Base-by-base conservation (phyloP, 2,113 vertebrate genomes). In the Galeopterus variegatus region DNA sequence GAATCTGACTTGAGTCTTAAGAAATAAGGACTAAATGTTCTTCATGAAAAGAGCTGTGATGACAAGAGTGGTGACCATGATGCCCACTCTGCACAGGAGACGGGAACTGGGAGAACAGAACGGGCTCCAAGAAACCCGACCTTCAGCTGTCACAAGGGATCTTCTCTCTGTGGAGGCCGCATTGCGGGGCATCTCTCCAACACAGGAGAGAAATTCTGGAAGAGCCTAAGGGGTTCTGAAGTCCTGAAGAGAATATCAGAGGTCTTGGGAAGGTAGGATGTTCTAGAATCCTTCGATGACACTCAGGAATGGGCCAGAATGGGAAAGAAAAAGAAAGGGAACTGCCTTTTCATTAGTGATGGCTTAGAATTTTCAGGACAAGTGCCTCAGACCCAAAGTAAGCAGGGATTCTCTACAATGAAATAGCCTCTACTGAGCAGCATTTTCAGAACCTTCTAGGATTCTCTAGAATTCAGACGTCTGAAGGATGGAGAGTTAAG, bases 281-380 rank as follows among this genome's bases (percentile, higher is more conserved):
- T 76, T 95, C 93, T 92, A 94, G 93, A 97, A 96, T 94, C 33
- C 7, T 33, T 8, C 33, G 58, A 18, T 56, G 33, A 26, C 54
- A 14, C 5, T 54, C 36, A 45, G 7, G n/a, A 52, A 64, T 33
- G 1, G 28, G 26, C 4, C 31, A 86, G 67, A 33, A 48, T 13
- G 3, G 65, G 24, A 85, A 65, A 86, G 28, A 48, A 26, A 48
- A 70, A 83, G 77, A 81, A 86, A 31, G 41, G 48, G 75, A 81
- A 69, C 7, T 23, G 70, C 15, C 17, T 93, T 18, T 62, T 11
- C 56, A 9, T 64, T 86, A 93, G 45, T 21, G 14, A 92, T 15
- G 41, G 21, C 13, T 87, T 41, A n/a, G n/a, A 70, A 19, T 62
- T 87, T 75, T 96, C 23, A 92, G 21, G 33, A 84, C 10, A 72